Conservation (phyloP, 2,888 invertebrate genomes). For the Drosophila meridionalis region DNA sequence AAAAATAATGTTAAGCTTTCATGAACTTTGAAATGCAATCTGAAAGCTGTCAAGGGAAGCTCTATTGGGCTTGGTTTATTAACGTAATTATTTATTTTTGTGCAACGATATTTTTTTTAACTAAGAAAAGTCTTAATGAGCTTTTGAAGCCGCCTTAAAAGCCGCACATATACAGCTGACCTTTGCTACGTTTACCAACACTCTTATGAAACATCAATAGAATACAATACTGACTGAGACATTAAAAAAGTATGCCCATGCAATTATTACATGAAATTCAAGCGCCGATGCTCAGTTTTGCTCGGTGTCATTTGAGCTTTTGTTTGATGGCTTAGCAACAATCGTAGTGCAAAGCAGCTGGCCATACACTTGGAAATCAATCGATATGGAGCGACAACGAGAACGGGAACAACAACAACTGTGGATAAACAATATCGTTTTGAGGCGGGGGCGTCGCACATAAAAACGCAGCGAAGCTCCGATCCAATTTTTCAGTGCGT, state of each 20-base stretch:
- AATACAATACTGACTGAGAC: too few relatives aligned
- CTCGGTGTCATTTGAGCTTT: conserved; percentile 5
- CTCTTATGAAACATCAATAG: too few relatives aligned
- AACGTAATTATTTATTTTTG: background rate
- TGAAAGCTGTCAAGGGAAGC: background rate
- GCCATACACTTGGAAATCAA: conserved; percentile 14
- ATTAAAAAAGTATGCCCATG: too few relatives aligned
- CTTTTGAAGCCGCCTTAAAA: background rate
- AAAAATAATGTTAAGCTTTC: background rate
- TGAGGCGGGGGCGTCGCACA: background rate
- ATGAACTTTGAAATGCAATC: background rate
- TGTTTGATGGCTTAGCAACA: conserved; percentile 4
- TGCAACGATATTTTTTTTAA: too few relatives aligned
- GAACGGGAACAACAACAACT: background rate
- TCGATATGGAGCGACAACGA: background rate
- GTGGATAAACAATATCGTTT: conserved; percentile 17
- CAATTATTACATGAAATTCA: background rate
- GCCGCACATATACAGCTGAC: background rate
- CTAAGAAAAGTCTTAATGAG: background rate
- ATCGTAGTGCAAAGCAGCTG: conserved; percentile 38
- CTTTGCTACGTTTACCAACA: background rate
- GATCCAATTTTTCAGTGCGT: conserved; percentile 18
- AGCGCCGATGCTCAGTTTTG: background rate
- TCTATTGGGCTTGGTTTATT: background rate
- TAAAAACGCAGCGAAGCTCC: conserved; percentile 18